Conservation (phyloP, 2,888 invertebrate species). For the Punctoribates punctum region DNA sequence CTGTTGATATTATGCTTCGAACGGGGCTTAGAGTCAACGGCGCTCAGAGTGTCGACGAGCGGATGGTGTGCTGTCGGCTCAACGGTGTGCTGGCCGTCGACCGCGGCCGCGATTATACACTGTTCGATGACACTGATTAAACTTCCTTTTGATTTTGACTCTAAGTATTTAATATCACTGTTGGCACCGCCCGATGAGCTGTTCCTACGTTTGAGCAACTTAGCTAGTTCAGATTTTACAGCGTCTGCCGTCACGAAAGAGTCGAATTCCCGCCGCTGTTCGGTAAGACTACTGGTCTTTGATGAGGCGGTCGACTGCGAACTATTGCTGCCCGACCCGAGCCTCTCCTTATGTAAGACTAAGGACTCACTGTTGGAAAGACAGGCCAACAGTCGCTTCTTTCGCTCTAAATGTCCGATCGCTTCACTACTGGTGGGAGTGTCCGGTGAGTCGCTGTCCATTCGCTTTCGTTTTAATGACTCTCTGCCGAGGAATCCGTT, state of each 20-base stretch:
- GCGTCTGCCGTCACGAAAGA: not conserved
- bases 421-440: conserved; percentile 36
- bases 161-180: conserved; percentile 32
- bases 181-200: conserved; percentile 33
- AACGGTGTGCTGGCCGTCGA: not conserved
- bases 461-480: conserved; percentile 43
- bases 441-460: conserved; percentile 43
- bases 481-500: conserved; percentile 29
- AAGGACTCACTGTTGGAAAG: conserved; percentile 8
- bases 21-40: not conserved
- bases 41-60: not conserved
- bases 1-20: conserved; percentile 23
- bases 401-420: conserved; percentile 45
- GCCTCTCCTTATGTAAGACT: conserved; percentile 10
- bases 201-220: conserved; percentile 31
- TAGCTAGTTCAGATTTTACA: conserved; percentile 2
- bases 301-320: not conserved
- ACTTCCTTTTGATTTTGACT: conserved; percentile 37
- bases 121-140: conserved; percentile 30
- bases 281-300: not conserved
- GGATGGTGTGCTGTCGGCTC: not conserved
- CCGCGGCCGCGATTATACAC: not conserved
- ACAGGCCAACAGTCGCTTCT: conserved; percentile 46
- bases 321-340: not conserved
- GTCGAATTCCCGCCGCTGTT: not conserved